phyloP scores from a whole-genome alignment of 2,888 invertebrate species.

The Dyspetes luteomarginatus region DNA sequence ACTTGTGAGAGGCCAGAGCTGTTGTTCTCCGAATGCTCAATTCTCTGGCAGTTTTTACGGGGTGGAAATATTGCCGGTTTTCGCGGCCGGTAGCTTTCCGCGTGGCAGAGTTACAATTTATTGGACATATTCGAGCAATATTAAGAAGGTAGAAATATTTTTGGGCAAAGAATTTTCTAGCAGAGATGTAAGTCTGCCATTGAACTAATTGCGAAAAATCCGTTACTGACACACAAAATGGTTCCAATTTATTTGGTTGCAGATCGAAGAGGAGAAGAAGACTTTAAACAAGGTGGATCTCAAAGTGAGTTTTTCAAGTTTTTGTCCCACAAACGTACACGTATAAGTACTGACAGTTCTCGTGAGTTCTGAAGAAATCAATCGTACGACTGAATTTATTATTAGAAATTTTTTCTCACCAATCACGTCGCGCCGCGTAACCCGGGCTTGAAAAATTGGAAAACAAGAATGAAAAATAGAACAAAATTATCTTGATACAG shows the following conservation, averaged over 20 bases:
- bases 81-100: too few relatives aligned
- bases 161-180: too few relatives aligned
- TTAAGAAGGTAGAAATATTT: too few relatives aligned
- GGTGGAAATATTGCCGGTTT: too few relatives aligned
- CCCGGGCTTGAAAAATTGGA: conserved; percentile 45
- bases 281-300: conserved; percentile 80
- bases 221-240: background rate
- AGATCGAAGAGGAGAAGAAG: conserved; percentile 78
- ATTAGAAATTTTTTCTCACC: background rate
- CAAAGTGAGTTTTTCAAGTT: conserved; percentile 80
- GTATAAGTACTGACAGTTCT: conserved; percentile 11
- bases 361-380: background rate
- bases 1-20: too few relatives aligned
- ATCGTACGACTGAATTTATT: background rate
- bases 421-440: conserved; percentile 4
- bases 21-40: too few relatives aligned
- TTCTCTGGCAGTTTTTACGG: too few relatives aligned
- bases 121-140: too few relatives aligned
- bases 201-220: background rate
- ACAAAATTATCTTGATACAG: conserved; percentile 72
- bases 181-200: too few relatives aligned
- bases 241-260: conserved; percentile 53
- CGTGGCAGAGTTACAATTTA: too few relatives aligned
- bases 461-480: conserved; percentile 36
- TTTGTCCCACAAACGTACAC: conserved; percentile 4